Conservation (phyloP, 1,140 invertebrate genomes). For the Paraescarpia echinospica region DNA sequence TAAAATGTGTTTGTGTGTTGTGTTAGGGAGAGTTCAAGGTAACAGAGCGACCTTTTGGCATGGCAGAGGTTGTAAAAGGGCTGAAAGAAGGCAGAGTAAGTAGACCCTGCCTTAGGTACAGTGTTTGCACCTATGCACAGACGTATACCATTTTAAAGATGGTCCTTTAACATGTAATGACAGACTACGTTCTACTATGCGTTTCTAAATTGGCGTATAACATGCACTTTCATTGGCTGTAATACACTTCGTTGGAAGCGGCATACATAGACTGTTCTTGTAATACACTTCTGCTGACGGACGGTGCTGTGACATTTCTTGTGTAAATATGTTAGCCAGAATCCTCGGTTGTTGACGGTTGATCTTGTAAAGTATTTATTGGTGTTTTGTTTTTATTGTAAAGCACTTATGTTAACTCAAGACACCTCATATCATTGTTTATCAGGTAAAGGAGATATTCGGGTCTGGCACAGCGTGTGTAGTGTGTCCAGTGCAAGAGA, state of each 20-base stretch:
- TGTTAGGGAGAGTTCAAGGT: constrained; percentile 77
- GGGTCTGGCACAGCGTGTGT: constrained; percentile 92
- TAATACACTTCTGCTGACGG: not conserved
- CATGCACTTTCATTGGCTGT: not conserved
- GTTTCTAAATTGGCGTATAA: not conserved
- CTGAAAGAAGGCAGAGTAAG: constrained; percentile 79
- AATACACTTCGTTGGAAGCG: not conserved
- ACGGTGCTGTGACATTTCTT: too few relatives aligned
- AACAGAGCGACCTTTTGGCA: constrained; percentile 80
- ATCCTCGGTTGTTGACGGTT: too few relatives aligned
- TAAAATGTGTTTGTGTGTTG: not conserved
- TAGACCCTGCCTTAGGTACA: constrained; percentile 30
- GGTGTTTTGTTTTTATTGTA: too few relatives aligned
- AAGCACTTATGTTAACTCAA: not conserved
- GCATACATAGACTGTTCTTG: not conserved
- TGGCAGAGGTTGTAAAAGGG: constrained; percentile 77
- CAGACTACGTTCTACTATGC: not conserved
- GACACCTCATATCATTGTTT: constrained; percentile 13
- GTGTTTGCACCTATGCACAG: not conserved
- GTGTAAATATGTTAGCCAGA: too few relatives aligned
- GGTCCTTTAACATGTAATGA: not conserved
- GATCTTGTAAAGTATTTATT: not conserved
- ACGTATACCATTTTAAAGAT: too few relatives aligned
- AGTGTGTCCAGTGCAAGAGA: constrained; percentile 83
- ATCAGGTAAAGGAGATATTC: constrained; percentile 88